A percentile compares a stretch with the other conserved stretches of the same genome.
Evolutionary conservation across 2,888 invertebrate species (phyloP).

Genomic region (Drosophila antonietae): DNA sequence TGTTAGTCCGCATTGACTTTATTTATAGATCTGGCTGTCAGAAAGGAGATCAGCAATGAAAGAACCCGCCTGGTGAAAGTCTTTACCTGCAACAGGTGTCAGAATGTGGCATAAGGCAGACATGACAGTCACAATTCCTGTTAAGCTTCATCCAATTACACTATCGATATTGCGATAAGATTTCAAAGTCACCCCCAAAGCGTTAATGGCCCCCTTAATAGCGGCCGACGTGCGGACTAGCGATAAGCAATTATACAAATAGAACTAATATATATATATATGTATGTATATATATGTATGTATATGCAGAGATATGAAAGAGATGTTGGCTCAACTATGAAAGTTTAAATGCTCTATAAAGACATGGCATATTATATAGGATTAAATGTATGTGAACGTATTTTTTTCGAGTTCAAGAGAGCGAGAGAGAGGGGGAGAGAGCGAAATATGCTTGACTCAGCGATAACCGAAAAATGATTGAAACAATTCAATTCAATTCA

Average conservation of each 20-base stretch:
- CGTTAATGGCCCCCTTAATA: constrained; percentile 26
- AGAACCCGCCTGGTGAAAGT: neutral
- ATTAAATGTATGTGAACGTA: no score
- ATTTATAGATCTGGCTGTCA: constrained; percentile 16
- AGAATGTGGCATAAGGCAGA: neutral
- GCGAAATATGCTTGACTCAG: neutral
- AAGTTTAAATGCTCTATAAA: neutral
- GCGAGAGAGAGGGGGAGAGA: neutral
- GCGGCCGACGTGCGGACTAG: neutral
- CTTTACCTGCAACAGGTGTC: constrained; percentile 1
- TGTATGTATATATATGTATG: neutral
- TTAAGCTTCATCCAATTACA: constrained; percentile 4
- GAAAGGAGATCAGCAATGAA: constrained; percentile 5
- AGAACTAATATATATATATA: neutral
- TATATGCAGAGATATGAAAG: no score
- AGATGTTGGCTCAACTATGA: neutral
- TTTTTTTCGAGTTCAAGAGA: neutral
- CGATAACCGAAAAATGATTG: neutral
- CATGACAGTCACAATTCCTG: neutral
- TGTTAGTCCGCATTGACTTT: constrained; percentile 19
- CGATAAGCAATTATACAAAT: constrained; percentile 8
- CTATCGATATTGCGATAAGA: constrained; percentile 25
- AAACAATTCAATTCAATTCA: neutral
- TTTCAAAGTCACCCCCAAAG: constrained; percentile 4
- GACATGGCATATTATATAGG: no score